Percentiles rank a stretch among this genome's conserved stretches.
phyloP scores from a whole-genome alignment of 2,113 vertebrate genomes.

The Trichomycterus rosablanca region DNA sequence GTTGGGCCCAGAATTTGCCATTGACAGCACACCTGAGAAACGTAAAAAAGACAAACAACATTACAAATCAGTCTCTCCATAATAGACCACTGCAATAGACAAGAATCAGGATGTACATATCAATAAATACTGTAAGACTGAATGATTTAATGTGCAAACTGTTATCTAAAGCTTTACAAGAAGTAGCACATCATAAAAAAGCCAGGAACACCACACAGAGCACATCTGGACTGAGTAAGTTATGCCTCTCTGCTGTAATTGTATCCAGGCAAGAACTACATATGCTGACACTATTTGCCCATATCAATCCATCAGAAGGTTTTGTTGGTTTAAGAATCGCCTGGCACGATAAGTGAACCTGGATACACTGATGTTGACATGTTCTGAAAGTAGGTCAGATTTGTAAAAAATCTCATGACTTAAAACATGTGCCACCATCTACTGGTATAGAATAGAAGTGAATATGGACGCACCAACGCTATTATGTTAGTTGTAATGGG shows the following conservation, averaged over 20 bases:
- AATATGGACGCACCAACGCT: not conserved
- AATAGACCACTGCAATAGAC: not conserved
- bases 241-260: constrained; percentile 36
- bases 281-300: constrained; percentile 39
- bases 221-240: constrained; percentile 39
- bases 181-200: not conserved
- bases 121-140: constrained; percentile 7
- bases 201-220: constrained; percentile 16
- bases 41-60: constrained; percentile 6
- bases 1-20: constrained; percentile 93
- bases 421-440: constrained; percentile 50
- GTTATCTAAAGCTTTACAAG: constrained; percentile 17
- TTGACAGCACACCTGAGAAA: constrained; percentile 82
- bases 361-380: constrained; percentile 44
- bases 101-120: constrained; percentile 13
- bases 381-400: constrained; percentile 60
- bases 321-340: constrained; percentile 35
- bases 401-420: too few relatives aligned
- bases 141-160: constrained; percentile 19
- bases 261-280: constrained; percentile 37
- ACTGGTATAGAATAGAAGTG: constrained; percentile 46
- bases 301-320: constrained; percentile 28
- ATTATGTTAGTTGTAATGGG: too few relatives aligned
- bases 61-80: constrained; percentile 11
- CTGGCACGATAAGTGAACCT: constrained; percentile 42